Evolutionary conservation across 1,140 invertebrate species (phyloP), one percentile per base, ranked within the genome.

Genomic region (Dinothrombium tinctorium): DNA sequence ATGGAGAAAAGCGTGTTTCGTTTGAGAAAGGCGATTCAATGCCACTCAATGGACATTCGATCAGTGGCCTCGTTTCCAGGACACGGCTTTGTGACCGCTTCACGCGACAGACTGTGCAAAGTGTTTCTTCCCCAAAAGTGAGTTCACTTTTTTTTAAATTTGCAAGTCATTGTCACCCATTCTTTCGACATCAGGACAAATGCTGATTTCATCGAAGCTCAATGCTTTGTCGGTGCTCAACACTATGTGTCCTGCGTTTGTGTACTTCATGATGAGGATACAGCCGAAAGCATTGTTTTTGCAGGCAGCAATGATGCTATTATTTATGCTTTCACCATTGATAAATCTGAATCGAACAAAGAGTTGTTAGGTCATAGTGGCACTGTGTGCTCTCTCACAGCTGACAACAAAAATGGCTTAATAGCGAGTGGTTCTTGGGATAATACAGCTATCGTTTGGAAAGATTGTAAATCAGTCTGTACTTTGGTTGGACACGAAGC

Each of bases 351-450:
- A 6, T 61, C 65, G 12, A 37, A 66, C 5, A 62, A 54, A 42
- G 71, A 66, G 28, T 61, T 90, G 4, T 68, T 70, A 46, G 78
- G 76, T 5, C 86, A 94, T 56, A 68, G 72, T 42, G 73, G 76
- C 53, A 76, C 75, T 72, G 71, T 81, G 0, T 76, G 74, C 58
- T 61, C 66, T 43, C 55, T 80, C 17, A 63, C 58, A 28, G 55
- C 62, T 42, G 68, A 69, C 4, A 62, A 62, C 37, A 62, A 26
- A 6, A 37, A 58, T 58, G 61, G 65, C 23, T 63, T 67, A 14
- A 64, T 78, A 53, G 53, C 74, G 14, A 81, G 74, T 53, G 77
- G 82, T 31, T 92, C 84, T 9, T 94, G 84, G 86, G 87, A 94
- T 55, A 68, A 67, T 46, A 80, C 76, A 11, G 80, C 76, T 0